Evolutionary conservation across 2,888 invertebrate genomes (phyloP).

Genomic region (Apotomis turbidana): DNA sequence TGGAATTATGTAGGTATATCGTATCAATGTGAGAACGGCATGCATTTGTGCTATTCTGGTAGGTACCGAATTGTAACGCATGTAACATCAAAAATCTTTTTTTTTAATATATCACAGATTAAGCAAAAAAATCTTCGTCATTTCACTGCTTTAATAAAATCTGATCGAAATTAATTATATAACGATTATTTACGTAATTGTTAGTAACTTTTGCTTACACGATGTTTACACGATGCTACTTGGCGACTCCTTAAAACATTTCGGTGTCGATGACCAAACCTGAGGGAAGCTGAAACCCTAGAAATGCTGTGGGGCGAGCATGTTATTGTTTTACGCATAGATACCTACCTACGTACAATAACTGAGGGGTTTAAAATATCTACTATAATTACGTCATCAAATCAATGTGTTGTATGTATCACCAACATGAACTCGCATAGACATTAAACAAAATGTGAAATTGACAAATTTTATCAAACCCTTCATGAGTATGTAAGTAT

Average conservation of each 20-base stretch:
- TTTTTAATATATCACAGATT: too few relatives aligned
- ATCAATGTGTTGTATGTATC: too few relatives aligned
- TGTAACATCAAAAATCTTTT: too few relatives aligned
- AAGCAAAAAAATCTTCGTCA: too few relatives aligned
- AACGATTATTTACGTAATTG: too few relatives aligned
- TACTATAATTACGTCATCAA: not conserved
- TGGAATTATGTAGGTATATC: not conserved
- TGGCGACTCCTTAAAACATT: slow-evolving; percentile 56
- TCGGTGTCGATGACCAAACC: slow-evolving; percentile 78
- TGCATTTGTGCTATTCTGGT: too few relatives aligned
- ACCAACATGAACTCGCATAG: not conserved
- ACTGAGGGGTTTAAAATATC: not conserved
- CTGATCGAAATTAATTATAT: too few relatives aligned
- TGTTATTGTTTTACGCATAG: slow-evolving; percentile 62
- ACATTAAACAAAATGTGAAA: too few relatives aligned
- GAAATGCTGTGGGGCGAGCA: slow-evolving; percentile 72
- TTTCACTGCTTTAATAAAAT: too few relatives aligned
- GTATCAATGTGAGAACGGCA: not conserved
- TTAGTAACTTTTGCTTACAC: not conserved
- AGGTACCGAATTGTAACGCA: too few relatives aligned
- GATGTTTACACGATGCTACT: slow-evolving; percentile 57
- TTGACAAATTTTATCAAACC: too few relatives aligned
- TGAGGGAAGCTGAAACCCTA: slow-evolving; percentile 79
- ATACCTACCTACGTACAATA: not conserved
- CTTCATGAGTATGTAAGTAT: too few relatives aligned